Percentiles rank a stretch among this genome's conserved stretches.
phyloP scores from a whole-genome alignment of 2,113 vertebrate species.

The Dipodomys spectabilis region DNA sequence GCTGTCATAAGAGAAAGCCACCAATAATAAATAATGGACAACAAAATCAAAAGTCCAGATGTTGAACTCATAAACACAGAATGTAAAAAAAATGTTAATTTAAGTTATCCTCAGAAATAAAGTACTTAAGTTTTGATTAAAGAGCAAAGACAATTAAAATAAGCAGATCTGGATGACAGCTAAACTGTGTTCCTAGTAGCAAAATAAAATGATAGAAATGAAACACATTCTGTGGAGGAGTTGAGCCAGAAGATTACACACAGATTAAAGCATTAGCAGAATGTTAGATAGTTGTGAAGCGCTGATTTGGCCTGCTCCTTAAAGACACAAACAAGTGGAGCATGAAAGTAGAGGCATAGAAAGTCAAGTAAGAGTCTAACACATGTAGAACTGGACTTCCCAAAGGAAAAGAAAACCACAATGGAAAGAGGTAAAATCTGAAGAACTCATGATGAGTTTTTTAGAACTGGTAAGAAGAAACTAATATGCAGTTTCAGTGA shows the following conservation, averaged over 20 bases:
- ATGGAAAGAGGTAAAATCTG: not conserved
- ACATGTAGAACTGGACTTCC: not conserved
- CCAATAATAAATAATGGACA: not conserved
- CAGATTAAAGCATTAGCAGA: not conserved
- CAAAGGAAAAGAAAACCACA: not conserved
- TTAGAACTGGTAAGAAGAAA: not conserved
- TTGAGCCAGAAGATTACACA: not conserved
- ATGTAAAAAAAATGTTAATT: not conserved
- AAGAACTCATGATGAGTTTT: not conserved
- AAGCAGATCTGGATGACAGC: not conserved
- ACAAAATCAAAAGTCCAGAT: not conserved
- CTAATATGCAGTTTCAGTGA: not conserved
- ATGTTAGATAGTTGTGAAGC: constrained; percentile 8
- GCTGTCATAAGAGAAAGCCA: not conserved
- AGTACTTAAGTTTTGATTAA: not conserved
- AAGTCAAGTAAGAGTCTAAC: not conserved
- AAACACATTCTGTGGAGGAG: constrained; percentile 20
- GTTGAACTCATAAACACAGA: not conserved
- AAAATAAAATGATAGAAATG: constrained; percentile 25
- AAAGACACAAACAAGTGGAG: not conserved
- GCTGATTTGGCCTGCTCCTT: not conserved
- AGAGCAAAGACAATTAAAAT: constrained; percentile 1
- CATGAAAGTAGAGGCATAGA: not conserved
- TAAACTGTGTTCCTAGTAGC: not conserved
- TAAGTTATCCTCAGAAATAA: constrained; percentile 21